Evolutionary conservation across 1,140 invertebrate species (phyloP).

Genomic region (Zophobas atratus): DNA sequence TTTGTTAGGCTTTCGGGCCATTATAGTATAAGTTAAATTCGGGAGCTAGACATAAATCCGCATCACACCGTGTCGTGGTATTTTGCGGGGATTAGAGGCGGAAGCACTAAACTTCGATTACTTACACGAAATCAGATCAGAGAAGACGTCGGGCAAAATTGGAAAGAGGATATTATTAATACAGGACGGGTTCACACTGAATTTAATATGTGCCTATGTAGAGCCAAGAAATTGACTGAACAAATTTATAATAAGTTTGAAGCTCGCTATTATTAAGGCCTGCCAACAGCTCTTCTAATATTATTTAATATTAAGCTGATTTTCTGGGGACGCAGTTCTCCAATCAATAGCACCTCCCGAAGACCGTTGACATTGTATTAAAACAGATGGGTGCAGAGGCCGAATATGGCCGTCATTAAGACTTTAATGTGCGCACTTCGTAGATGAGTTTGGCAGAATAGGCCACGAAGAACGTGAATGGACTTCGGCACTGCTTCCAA

Average conservation of each 20-base stretch:
- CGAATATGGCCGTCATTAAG: slow-evolving; percentile 38
- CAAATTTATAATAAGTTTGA: slow-evolving; percentile 37
- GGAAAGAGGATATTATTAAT: slow-evolving; percentile 43
- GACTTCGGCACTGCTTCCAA: neutral
- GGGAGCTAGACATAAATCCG: slow-evolving; percentile 18
- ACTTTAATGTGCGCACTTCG: slow-evolving; percentile 36
- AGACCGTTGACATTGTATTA: slow-evolving; percentile 39
- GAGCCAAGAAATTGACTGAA: slow-evolving; percentile 40
- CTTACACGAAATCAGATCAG: slow-evolving; percentile 40
- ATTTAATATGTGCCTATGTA: slow-evolving; percentile 41
- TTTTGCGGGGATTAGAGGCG: slow-evolving; percentile 20
- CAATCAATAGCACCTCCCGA: slow-evolving; percentile 25
- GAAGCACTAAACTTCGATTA: slow-evolving; percentile 42
- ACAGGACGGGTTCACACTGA: slow-evolving; percentile 36
- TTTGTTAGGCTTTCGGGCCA: neutral
- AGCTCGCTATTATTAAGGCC: slow-evolving; percentile 33
- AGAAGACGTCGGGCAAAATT: slow-evolving; percentile 39
- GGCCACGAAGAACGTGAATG: slow-evolving; percentile 12
- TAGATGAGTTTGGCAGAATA: slow-evolving; percentile 24
- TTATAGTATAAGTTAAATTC: neutral
- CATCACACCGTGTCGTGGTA: slow-evolving; percentile 15
- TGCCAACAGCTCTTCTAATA: slow-evolving; percentile 27
- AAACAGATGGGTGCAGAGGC: slow-evolving; percentile 26
- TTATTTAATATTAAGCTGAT: slow-evolving; percentile 39
- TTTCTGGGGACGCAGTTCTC: slow-evolving; percentile 12